phyloP scores from a whole-genome alignment of 2,797 vertebrate genomes.

The Dendrocincla fuliginosa region DNA sequence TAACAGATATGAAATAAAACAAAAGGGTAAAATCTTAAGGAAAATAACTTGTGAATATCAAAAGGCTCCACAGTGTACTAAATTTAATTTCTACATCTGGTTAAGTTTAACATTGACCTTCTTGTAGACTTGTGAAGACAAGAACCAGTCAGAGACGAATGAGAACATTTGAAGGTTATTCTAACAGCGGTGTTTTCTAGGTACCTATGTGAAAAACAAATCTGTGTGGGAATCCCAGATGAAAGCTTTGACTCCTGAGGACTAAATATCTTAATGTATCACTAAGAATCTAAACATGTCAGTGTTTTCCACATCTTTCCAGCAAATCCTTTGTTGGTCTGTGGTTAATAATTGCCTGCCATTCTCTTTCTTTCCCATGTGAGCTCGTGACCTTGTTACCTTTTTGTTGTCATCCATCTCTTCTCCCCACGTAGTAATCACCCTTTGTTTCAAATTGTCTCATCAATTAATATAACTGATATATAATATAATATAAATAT shows the following conservation, averaged over 20 bases:
- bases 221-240: not conserved
- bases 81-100: not conserved
- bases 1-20: not conserved
- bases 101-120: not conserved
- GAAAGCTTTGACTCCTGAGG: not conserved
- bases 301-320: not conserved
- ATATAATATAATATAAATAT: too few relatives aligned
- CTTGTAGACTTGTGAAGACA: not conserved
- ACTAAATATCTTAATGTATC: not conserved
- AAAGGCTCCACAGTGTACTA: not conserved
- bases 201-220: not conserved
- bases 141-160: not conserved
- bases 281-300: not conserved
- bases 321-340: not conserved
- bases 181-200: not conserved
- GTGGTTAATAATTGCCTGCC: not conserved
- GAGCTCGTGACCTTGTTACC: not conserved
- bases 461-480: not conserved
- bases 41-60: not conserved
- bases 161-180: not conserved
- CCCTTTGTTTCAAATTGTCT: not conserved
- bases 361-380: not conserved
- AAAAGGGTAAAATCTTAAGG: not conserved
- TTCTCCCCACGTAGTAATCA: not conserved
- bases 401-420: not conserved